These are phyloP conservation scores for Burhinus oedicnemus DNA, from an alignment of 2,113 vertebrate genomes.

Conservation along the genomic window DNA sequence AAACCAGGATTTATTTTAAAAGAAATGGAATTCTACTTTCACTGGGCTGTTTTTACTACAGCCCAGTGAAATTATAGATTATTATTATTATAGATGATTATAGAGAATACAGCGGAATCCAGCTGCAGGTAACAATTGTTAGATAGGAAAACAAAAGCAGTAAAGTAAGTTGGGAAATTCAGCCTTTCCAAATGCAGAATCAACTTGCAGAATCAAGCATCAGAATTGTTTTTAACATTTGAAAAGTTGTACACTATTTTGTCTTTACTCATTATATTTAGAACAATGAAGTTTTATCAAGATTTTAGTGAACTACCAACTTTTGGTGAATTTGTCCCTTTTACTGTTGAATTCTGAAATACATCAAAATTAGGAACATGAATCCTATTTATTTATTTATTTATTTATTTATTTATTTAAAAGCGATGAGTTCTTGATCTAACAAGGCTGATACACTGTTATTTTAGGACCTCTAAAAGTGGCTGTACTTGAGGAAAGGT, in stretches of 20 bases:
- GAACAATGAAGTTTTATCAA: neutral
- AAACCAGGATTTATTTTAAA: neutral
- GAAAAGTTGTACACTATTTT: neutral
- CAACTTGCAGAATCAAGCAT: neutral
- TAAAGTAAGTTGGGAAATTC: neutral
- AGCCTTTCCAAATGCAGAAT: neutral
- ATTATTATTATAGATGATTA: neutral
- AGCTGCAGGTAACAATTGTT: neutral
- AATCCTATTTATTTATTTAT: neutral
- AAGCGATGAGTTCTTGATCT: neutral
- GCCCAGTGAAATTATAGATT: no score
- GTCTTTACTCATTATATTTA: neutral
- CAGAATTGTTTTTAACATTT: neutral
- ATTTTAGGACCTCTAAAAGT: neutral
- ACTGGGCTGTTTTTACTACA: no score
- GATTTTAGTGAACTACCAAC: neutral
- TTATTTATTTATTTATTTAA: neutral
- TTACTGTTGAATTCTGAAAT: neutral
- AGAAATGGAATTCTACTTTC: neutral
- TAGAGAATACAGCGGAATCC: neutral
- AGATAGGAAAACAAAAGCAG: neutral
- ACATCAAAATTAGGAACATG: accelerated
- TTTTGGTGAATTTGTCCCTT: neutral
- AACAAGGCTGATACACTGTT: neutral
- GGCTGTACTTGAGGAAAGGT: neutral